Evolutionary conservation across 64 coral and sea anemone genomes (phyloP).

Genomic region (Stylophora pistillata): DNA sequence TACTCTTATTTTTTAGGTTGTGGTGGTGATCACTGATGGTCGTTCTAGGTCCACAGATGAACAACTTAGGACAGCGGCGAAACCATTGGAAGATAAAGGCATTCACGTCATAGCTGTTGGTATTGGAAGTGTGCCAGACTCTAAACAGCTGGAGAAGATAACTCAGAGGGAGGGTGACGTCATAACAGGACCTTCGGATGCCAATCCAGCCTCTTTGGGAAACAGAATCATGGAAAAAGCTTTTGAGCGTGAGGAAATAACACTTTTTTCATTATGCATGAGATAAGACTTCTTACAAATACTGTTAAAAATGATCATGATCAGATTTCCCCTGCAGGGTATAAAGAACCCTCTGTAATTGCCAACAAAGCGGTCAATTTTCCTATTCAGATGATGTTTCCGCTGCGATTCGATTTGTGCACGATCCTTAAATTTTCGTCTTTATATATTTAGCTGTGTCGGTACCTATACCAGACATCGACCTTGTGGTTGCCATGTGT

Average conservation of each 20-base stretch:
- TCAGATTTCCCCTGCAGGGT: too few species aligned
- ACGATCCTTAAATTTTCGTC: neutral
- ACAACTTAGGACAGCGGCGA: slow-evolving; percentile 49
- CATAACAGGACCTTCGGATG: slow-evolving; percentile 37
- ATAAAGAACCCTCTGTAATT: too few species aligned
- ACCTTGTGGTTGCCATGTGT: slow-evolving; percentile 54
- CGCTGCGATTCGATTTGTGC: neutral
- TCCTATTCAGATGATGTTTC: neutral
- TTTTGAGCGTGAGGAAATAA: slow-evolving; percentile 29
- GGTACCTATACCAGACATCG: slow-evolving; percentile 22
- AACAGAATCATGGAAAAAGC: slow-evolving; percentile 54
- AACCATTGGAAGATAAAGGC: slow-evolving; percentile 34
- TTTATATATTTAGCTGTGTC: neutral
- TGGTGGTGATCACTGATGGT: slow-evolving; percentile 75
- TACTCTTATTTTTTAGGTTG: slow-evolving; percentile 20
- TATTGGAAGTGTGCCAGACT: slow-evolving; percentile 59
- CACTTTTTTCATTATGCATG: neutral
- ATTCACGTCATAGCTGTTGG: slow-evolving; percentile 77
- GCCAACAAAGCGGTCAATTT: too few species aligned
- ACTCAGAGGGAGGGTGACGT: slow-evolving; percentile 54
- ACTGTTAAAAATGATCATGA: too few species aligned
- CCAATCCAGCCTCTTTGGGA: slow-evolving; percentile 45
- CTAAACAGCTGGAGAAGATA: slow-evolving; percentile 20
- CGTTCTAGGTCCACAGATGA: slow-evolving; percentile 44
- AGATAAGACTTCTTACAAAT: too few species aligned